Conservation (phyloP, 2,797 vertebrate species). For the Fundulus diaphanus region DNA sequence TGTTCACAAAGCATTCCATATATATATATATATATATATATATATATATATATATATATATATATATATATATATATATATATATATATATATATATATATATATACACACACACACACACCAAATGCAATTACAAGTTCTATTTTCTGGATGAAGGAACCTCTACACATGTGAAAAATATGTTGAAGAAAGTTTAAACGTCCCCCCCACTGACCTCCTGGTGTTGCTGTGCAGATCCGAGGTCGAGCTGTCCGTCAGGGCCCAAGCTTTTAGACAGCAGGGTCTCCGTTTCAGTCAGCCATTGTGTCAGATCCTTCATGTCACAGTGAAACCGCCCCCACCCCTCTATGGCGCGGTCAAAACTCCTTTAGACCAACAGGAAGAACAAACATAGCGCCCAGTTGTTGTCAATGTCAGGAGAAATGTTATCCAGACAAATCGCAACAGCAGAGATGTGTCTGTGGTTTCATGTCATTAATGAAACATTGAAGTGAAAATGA, state of each 20-base stretch:
- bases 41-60: too few relatives aligned
- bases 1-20: neutral
- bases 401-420: neutral
- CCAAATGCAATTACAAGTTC: neutral
- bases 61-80: too few relatives aligned
- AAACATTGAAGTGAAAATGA: neutral
- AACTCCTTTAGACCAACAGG: conserved; percentile 71
- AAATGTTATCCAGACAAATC: neutral
- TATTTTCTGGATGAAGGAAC: neutral
- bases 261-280: conserved; percentile 77
- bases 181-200: neutral
- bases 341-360: conserved; percentile 86
- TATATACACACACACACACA: too few relatives aligned
- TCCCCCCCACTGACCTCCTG: conserved; percentile 84
- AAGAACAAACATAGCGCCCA: neutral
- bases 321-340: conserved; percentile 94
- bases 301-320: conserved; percentile 89
- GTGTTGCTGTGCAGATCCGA: conserved; percentile 79
- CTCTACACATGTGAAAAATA: neutral
- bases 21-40: too few relatives aligned
- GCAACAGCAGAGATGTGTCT: neutral
- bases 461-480: too few relatives aligned
- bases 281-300: conserved; percentile 87
- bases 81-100: too few relatives aligned
- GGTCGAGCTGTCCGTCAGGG: conserved; percentile 82